phyloP scores from a whole-genome alignment of 1,140 invertebrate genomes.

The Calephelis virginiensis region DNA sequence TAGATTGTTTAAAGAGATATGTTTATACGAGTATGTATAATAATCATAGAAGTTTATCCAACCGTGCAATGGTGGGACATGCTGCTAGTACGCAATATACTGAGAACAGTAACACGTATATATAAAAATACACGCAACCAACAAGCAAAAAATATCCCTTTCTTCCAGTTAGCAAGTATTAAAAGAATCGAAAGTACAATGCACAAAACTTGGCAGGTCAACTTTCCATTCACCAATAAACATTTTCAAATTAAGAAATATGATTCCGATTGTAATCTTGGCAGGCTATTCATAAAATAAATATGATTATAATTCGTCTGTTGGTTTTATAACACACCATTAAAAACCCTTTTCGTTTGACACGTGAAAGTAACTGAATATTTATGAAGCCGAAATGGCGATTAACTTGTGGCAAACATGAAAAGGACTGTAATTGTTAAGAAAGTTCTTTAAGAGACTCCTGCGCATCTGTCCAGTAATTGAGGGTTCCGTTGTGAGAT shows the following conservation, averaged over 20 bases:
- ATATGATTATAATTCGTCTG: conserved; percentile 30
- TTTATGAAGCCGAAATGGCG: conserved; percentile 52
- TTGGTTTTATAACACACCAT: conserved; percentile 25
- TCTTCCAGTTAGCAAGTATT: neutral
- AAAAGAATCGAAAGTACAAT: neutral
- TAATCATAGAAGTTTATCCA: no score
- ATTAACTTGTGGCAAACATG: conserved; percentile 44
- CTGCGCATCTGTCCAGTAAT: conserved; percentile 43
- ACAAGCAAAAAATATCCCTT: neutral
- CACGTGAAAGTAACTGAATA: conserved; percentile 49
- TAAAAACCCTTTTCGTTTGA: conserved; percentile 26
- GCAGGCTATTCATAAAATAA: conserved; percentile 25
- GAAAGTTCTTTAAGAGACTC: conserved; percentile 55
- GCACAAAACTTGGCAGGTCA: neutral
- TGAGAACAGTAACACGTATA: neutral
- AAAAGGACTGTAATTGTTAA: conserved; percentile 52
- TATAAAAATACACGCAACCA: neutral
- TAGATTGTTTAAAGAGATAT: no score
- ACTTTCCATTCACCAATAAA: neutral
- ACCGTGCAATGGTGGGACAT: no score
- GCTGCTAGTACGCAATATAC: no score
- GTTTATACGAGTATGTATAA: no score
- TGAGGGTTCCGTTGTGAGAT: conserved; percentile 20
- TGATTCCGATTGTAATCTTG: conserved; percentile 23
- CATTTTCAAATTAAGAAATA: conserved; percentile 14